A percentile compares a stretch with the other conserved stretches of the same genome.
Evolutionary conservation across 2,113 vertebrate genomes (phyloP).

Genomic region (Cathartes aura): DNA sequence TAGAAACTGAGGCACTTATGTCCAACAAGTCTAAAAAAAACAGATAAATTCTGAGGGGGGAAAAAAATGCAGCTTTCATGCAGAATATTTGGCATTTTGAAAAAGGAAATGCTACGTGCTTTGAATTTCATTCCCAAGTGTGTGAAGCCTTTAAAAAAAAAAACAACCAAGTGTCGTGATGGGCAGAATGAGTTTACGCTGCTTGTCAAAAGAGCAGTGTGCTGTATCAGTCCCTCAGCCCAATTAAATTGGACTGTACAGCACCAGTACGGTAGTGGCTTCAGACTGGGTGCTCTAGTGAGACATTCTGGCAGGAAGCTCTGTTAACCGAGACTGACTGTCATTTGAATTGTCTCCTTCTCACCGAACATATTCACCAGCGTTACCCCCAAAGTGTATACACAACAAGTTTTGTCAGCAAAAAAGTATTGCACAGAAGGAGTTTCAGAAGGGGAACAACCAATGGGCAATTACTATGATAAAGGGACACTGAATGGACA

Average conservation of each 20-base stretch:
- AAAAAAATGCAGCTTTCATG: not conserved
- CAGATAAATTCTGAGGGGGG: not conserved
- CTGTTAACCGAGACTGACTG: not conserved
- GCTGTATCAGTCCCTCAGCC: slow-evolving; percentile 28
- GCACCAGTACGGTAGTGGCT: not conserved
- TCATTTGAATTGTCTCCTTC: not conserved
- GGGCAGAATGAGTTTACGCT: slow-evolving; percentile 69
- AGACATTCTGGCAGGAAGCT: slow-evolving; percentile 37
- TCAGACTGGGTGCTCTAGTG: slow-evolving; percentile 57
- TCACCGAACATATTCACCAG: not conserved
- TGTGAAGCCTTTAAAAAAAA: not conserved
- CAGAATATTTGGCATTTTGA: not conserved
- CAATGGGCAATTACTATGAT: not conserved
- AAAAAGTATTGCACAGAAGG: not conserved
- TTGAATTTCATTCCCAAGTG: slow-evolving; percentile 47
- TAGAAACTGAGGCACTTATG: not conserved
- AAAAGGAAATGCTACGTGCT: not conserved
- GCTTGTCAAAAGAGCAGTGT: slow-evolving; percentile 60
- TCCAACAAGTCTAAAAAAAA: not conserved
- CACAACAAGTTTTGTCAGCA: not conserved
- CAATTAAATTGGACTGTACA: slow-evolving; percentile 69
- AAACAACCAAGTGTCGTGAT: not conserved
- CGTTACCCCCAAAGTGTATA: not conserved
- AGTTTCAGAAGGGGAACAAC: not conserved
- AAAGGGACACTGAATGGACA: not conserved